Evolutionary conservation across 1,140 invertebrate species (phyloP), one percentile per base, ranked within the genome.

Genomic region (Dendroctonus valens): DNA sequence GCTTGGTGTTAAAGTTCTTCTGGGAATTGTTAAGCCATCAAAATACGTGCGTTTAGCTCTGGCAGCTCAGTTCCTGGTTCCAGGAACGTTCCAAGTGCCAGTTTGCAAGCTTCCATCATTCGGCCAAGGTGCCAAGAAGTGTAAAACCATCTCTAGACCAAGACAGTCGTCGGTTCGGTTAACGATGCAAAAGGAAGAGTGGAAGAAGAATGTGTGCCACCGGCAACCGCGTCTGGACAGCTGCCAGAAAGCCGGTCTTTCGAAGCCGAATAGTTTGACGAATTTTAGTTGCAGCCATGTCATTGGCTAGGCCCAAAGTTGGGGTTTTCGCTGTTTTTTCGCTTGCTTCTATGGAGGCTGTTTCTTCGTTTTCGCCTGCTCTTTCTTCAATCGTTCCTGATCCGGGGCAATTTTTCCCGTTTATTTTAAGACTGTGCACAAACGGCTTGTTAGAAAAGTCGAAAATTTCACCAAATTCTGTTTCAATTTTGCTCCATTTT

Each of bases 241-340:
- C 11, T 55, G 53, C 53, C 53, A 55, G 41, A 55, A 55, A 55
- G 11, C 53, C 53, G 53, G 53, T 55, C 53, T 26, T 55, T 39
- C 53, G 39, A 55, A 41, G 11, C 9, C 38, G 9, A 11, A 55
- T 26, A 41, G 53, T 26, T 55, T 14, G 53, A 55, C 53, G 11
- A 55, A 55, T 46, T 11, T 46, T 2, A 11, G 42, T 9, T 46
- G 42, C 42, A 12, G 8, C 12, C 12, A 11, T 9, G 8, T 12
- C 8, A 9, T 46, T 46, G 12, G 8, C 42, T 46, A 46, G 42
- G 37, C 50, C 50, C 6, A 55, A 55, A 55, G 9, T 55, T 40
- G 53, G n/a, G 39, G 0, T 46, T 46, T 46, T 9, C 8, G 42
- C 42, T 12, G 8, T 11, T 46, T 46, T 12, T 46, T 12, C 4